Conservation (phyloP, 2,113 vertebrate genomes). For the Sinocyclocheilus rhinocerous region DNA sequence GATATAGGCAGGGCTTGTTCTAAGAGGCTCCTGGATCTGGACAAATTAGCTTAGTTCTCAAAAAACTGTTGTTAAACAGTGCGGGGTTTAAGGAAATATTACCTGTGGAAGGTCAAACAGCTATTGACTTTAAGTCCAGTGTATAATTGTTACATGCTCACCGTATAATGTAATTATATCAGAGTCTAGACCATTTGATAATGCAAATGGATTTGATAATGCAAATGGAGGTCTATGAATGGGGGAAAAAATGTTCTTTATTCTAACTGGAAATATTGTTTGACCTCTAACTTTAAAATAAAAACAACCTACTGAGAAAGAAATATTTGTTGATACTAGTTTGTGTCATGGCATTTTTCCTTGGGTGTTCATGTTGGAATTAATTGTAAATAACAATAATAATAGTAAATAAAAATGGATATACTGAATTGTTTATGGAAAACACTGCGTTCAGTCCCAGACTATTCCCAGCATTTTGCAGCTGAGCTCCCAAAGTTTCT, state of each 20-base stretch:
- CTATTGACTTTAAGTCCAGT: background rate
- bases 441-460: slow-evolving; percentile 53
- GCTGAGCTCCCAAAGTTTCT: slow-evolving; percentile 65
- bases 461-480: slow-evolving; percentile 62
- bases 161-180: background rate
- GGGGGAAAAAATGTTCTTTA: background rate
- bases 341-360: background rate
- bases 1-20: background rate
- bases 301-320: background rate
- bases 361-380: background rate
- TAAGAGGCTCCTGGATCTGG: background rate
- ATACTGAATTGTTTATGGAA: background rate
- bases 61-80: background rate
- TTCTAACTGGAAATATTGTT: background rate
- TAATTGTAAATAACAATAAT: background rate
- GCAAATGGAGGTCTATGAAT: background rate
- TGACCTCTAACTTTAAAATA: slow-evolving; percentile 3
- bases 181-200: background rate
- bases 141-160: background rate
- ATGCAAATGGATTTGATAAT: background rate
- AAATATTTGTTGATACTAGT: background rate
- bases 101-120: background rate
- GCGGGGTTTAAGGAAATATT: background rate
- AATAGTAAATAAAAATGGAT: background rate
- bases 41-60: background rate